These are phyloP conservation scores for Lottia scabra DNA, from an alignment of 2,888 invertebrate genomes.

Conservation along the genomic window DNA sequence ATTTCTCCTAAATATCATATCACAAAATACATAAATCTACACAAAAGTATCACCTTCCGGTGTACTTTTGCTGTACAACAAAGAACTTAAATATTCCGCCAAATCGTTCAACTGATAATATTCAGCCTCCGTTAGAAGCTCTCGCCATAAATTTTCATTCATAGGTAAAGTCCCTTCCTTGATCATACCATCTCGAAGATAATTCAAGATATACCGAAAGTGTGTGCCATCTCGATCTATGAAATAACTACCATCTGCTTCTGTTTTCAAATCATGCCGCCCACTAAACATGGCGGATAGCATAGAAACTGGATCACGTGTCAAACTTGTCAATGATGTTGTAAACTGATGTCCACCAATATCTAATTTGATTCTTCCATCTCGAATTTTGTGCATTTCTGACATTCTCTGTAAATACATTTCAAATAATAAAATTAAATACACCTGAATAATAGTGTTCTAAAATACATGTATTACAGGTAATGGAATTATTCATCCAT, in stretches of 20 bases:
- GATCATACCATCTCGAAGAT: constrained; percentile 56
- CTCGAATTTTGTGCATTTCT: constrained; percentile 56
- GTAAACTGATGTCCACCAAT: constrained; percentile 61
- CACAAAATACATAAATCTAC: neutral
- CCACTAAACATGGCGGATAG: constrained; percentile 63
- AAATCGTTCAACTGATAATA: constrained; percentile 57
- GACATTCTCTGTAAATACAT: constrained; percentile 51
- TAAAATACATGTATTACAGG: too few species aligned
- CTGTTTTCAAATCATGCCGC: constrained; percentile 53
- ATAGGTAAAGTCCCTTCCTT: constrained; percentile 59
- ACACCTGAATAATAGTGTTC: too few species aligned
- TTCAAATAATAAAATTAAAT: too few species aligned
- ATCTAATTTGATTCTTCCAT: constrained; percentile 59
- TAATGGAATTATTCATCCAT: too few species aligned
- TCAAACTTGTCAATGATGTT: constrained; percentile 56
- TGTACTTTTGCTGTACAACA: constrained; percentile 32
- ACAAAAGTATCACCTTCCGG: constrained; percentile 27
- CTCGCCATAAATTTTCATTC: constrained; percentile 51
- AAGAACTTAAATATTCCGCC: constrained; percentile 43
- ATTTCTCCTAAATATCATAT: neutral
- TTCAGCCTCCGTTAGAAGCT: constrained; percentile 59
- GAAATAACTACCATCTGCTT: constrained; percentile 60
- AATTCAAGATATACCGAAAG: constrained; percentile 60
- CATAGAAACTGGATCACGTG: constrained; percentile 57
- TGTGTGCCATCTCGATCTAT: constrained; percentile 61